Conservation (phyloP, 2,797 vertebrate species). For the Adrianichthys oophorus region DNA sequence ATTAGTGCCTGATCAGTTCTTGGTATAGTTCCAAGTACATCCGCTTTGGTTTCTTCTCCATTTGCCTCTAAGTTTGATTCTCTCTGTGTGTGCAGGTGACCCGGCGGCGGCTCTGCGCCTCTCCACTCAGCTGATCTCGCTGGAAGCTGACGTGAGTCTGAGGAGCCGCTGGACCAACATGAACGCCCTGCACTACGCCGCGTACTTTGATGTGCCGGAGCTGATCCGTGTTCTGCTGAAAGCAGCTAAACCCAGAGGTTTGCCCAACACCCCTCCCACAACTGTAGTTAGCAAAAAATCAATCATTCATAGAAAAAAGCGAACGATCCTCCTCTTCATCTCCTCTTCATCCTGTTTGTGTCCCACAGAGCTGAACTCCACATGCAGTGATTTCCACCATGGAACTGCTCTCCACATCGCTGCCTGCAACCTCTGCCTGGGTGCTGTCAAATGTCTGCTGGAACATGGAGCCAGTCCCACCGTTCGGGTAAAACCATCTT, state of each 20-base stretch:
- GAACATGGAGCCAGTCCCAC: conserved; percentile 89
- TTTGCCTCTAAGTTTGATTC: not conserved
- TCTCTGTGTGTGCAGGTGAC: conserved; percentile 75
- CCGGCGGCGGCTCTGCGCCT: conserved; percentile 86
- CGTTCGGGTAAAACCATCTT: conserved; percentile 75
- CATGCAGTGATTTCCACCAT: conserved; percentile 90
- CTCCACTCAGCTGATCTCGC: conserved; percentile 82
- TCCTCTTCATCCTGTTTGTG: not conserved
- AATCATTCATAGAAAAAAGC: not conserved
- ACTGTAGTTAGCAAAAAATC: not conserved
- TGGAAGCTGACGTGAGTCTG: conserved; percentile 87
- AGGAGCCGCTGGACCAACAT: conserved; percentile 95
- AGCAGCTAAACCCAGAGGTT: conserved; percentile 84
- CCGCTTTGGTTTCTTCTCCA: not conserved
- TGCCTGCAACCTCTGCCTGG: conserved; percentile 91
- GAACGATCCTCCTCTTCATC: not conserved
- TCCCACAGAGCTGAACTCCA: conserved; percentile 87
- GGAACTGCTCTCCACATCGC: conserved; percentile 94
- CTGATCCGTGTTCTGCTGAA: conserved; percentile 89
- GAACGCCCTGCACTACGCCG: conserved; percentile 92
- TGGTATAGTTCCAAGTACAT: not conserved
- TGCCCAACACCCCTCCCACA: not conserved
- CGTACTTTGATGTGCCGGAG: conserved; percentile 91
- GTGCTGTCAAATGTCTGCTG: conserved; percentile 89
- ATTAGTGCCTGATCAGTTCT: no score